Conservation (phyloP, 2,113 vertebrate genomes). For the Ploceus nigricollis region DNA sequence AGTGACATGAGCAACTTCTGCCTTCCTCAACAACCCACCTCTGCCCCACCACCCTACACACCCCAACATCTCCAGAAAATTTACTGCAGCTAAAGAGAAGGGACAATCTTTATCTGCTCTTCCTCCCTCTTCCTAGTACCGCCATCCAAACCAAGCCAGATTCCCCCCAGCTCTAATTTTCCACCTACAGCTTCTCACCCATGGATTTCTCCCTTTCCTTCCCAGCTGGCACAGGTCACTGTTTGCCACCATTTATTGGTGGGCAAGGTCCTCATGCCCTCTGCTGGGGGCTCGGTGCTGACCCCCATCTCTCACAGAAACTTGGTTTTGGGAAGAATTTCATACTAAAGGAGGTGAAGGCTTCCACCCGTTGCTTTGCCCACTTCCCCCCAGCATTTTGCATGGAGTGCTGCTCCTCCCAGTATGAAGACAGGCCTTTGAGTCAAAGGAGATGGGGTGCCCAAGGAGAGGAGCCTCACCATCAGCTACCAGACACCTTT, state of each 20-base stretch:
- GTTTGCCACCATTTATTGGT: background rate
- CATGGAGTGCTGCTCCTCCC: background rate
- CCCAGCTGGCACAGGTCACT: background rate
- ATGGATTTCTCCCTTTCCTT: background rate
- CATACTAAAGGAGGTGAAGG: background rate
- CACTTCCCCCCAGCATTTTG: background rate
- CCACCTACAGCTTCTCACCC: background rate
- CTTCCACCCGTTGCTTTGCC: background rate
- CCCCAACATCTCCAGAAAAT: background rate
- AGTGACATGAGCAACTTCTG: background rate
- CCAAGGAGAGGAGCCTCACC: background rate
- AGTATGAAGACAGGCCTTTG: background rate
- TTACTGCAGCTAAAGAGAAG: background rate
- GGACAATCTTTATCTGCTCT: background rate
- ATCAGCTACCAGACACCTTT: background rate
- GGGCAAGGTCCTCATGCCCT: background rate
- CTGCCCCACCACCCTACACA: background rate
- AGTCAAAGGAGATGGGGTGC: background rate
- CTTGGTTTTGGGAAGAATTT: background rate
- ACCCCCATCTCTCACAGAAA: background rate
- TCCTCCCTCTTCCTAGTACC: background rate
- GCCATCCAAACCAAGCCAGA: background rate
- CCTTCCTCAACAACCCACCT: background rate
- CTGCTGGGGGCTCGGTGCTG: background rate
- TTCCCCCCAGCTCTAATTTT: background rate